Conservation (phyloP, 2,888 invertebrate species). For the Andrena hattorfiana region DNA sequence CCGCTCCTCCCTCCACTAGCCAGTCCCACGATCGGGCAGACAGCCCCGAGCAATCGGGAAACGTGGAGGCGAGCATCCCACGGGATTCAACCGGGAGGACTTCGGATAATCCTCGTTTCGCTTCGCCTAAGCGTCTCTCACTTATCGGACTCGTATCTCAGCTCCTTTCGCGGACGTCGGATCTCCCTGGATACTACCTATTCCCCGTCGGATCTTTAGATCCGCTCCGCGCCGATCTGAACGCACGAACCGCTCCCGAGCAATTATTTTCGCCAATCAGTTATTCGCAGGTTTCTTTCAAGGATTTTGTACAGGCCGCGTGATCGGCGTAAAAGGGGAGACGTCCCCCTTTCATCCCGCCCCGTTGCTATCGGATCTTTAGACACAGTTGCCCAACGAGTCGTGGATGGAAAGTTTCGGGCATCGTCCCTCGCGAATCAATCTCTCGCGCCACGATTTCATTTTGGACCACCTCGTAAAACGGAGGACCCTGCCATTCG, state of each 20-base stretch:
- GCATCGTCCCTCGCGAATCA: conserved; percentile 11
- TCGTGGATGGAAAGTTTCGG: not conserved
- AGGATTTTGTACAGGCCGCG: too few species aligned
- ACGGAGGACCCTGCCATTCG: conserved; percentile 13
- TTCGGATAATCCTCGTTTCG: conserved; percentile 78
- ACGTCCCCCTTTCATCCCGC: too few species aligned
- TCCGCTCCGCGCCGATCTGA: too few species aligned
- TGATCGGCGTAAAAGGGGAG: too few species aligned
- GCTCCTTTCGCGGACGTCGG: conserved; percentile 56
- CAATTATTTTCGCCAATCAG: too few species aligned
- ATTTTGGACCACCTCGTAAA: conserved; percentile 12
- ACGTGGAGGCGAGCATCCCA: conserved; percentile 64
- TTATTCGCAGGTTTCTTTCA: too few species aligned
- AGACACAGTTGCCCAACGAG: conserved; percentile 4
- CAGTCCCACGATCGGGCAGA: conserved; percentile 28
- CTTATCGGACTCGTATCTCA: conserved; percentile 80
- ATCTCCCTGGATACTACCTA: not conserved
- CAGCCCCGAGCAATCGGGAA: conserved; percentile 43
- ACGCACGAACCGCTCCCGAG: too few species aligned
- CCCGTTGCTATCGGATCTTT: too few species aligned
- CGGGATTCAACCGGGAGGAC: conserved; percentile 72
- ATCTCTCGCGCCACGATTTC: conserved; percentile 2
- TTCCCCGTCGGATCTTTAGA: conserved; percentile 43
- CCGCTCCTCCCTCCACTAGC: not conserved
- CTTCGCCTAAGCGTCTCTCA: conserved; percentile 77